phyloP scores from a whole-genome alignment of 2,797 vertebrate genomes.

The Coluber constrictor region DNA sequence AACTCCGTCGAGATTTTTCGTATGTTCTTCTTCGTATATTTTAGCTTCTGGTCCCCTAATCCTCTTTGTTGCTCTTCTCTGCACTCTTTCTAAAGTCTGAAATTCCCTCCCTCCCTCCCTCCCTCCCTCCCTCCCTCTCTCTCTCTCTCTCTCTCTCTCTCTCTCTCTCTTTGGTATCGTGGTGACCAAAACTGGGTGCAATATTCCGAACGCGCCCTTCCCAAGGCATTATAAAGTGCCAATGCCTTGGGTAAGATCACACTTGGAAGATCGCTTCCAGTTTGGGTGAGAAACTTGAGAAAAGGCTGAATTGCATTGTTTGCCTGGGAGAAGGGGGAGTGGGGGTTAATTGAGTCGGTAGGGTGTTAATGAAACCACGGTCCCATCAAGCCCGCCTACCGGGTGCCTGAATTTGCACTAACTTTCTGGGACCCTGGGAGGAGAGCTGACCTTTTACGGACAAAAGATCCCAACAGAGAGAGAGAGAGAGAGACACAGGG shows the following conservation, averaged over 20 bases:
- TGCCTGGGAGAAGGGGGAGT: accelerated
- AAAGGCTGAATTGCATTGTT: neutral
- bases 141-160: neutral
- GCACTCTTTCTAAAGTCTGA: neutral
- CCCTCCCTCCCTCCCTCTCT: too few species aligned
- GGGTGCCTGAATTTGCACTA: neutral
- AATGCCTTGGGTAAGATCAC: neutral
- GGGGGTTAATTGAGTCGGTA: neutral
- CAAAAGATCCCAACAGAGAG: neutral
- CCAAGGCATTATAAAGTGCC: neutral
- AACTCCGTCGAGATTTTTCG: too few species aligned
- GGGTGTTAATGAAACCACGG: neutral
- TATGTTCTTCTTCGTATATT: neutral
- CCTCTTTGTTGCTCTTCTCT: neutral
- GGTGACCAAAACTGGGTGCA: neutral
- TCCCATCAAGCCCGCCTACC: constrained; percentile 17
- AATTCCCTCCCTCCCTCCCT: too few species aligned
- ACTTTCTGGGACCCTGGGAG: neutral
- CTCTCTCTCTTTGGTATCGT: neutral
- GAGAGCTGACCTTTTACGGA: neutral
- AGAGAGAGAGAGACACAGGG: too few species aligned
- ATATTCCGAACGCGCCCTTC: neutral
- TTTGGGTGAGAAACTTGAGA: neutral
- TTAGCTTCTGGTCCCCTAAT: neutral
- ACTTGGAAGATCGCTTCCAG: neutral